Evolutionary conservation across 2,888 invertebrate genomes (phyloP), one percentile per base, ranked within the genome.

Genomic region (Sycophila texana): DNA sequence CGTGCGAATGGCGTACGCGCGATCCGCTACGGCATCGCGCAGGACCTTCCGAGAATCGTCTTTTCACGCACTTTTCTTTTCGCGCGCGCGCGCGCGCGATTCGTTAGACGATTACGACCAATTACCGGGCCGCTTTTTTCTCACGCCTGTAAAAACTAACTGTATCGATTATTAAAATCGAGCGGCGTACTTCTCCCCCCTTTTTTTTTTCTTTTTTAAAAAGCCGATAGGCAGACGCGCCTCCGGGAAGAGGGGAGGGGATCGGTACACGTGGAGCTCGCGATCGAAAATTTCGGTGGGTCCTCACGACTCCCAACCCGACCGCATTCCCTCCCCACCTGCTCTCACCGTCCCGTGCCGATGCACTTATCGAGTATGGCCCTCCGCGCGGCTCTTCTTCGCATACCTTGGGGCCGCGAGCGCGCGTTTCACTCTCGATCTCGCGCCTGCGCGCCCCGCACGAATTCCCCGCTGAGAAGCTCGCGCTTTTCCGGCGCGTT

Each of bases 321-420:
- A 88, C 88, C 89, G 86, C 88, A 88, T 88, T 88, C 88, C 85
- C 86, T 87, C 88, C 88, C 88, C 75, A 75, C 79, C 79, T 49
- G 26, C 13, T 68, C 70, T 72, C 63, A 47, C 57, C 55, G n/a
- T 74, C 74, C 75, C 20, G 4, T 66, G 61, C 74, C 74, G 55
- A 55, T 22, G 20, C 51, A 53, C 30, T 49, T 26, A 20, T 63
- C 20, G 18, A 26, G 14, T 22, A 30, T 39, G 10, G 20, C 65
- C 68, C 26, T 61, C 61, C 68, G 12, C n/a, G 49, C 55, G 39
- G 47, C 47, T 13, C 39, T 18, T 63, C 18, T 63, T 72, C 72
- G 77, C 72, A 77, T 77, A 77, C 60, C 66, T 72, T 47, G 39
- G 26, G 63, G 30, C 30, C 30, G 26, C 30, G 61, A 61, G 26